Evolutionary conservation across 2,888 invertebrate species (phyloP).

Genomic region (Rhagonycha lutea): DNA sequence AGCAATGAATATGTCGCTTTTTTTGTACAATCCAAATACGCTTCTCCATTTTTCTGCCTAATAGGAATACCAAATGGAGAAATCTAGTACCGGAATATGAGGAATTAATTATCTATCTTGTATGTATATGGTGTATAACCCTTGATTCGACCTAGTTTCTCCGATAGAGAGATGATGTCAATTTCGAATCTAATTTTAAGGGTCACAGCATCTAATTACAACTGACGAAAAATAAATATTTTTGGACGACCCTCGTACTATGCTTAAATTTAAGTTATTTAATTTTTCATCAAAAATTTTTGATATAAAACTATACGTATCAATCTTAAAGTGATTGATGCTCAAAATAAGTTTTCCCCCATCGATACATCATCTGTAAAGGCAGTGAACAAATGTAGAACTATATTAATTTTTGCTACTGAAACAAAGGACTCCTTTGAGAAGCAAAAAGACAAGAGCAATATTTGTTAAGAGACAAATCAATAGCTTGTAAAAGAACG

Average conservation of each 20-base stretch:
- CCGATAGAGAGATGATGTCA: background rate
- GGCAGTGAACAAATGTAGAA: constrained; percentile 19
- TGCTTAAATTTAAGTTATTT: background rate
- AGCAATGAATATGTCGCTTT: background rate
- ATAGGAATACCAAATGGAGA: background rate
- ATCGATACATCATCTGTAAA: background rate
- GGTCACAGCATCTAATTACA: no score
- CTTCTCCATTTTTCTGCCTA: background rate
- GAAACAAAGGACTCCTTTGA: constrained; percentile 35
- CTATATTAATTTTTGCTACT: constrained; percentile 34
- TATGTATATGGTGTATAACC: no score
- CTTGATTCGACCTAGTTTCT: background rate
- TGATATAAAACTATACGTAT: background rate
- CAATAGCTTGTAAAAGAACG: constrained; percentile 35
- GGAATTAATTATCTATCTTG: background rate
- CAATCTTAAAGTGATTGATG: background rate
- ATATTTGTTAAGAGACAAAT: constrained; percentile 36
- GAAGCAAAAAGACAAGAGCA: constrained; percentile 24
- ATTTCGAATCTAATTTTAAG: background rate
- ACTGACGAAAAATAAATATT: background rate
- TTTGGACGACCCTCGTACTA: background rate
- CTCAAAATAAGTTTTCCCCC: background rate
- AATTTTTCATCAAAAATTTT: background rate
- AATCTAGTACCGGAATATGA: background rate
- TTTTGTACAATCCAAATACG: background rate